Percentiles rank a stretch among this genome's conserved stretches.
Evolutionary conservation across 2,888 invertebrate genomes (phyloP).

Genomic region (Caenorhabditis uteleia): DNA sequence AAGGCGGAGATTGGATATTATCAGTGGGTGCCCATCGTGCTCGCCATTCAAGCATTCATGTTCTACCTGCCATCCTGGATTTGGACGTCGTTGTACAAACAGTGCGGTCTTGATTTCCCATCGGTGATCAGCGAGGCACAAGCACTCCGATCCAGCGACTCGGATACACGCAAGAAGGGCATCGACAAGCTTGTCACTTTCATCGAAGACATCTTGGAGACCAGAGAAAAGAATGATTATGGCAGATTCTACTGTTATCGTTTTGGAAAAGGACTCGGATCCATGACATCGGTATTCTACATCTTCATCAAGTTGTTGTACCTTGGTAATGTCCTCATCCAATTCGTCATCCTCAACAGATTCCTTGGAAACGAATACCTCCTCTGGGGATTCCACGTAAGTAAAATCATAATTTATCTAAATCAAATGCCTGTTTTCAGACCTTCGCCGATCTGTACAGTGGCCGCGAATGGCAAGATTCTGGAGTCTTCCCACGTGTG

Average conservation of each 20-base stretch:
- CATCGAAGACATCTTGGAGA: constrained; percentile 54
- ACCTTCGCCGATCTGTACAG: constrained; percentile 62
- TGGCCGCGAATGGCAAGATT: constrained; percentile 68
- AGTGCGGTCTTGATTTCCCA: constrained; percentile 51
- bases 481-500: constrained; percentile 68
- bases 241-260: constrained; percentile 36
- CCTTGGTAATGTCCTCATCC: constrained; percentile 65
- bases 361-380: constrained; percentile 68
- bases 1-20: constrained; percentile 68
- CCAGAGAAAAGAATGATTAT: constrained; percentile 34
- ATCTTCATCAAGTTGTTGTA: constrained; percentile 62
- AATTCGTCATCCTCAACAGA: constrained; percentile 68
- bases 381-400: constrained; percentile 69
- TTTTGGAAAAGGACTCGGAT: constrained; percentile 41
- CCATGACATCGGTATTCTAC: constrained; percentile 53
- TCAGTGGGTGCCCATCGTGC: constrained; percentile 67
- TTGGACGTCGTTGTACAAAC: constrained; percentile 67
- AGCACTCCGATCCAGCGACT: constrained; percentile 42
- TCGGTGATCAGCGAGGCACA: constrained; percentile 61
- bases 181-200: constrained; percentile 57
- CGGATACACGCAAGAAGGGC: constrained; percentile 50
- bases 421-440: constrained; percentile 21
- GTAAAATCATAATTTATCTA: background rate
- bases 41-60: constrained; percentile 68
- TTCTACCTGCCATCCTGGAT: constrained; percentile 68